These are phyloP conservation scores for Holothuria leucospilota DNA, from an alignment of 53 echinoderm and acorn worm species.

Conservation along the genomic window DNA sequence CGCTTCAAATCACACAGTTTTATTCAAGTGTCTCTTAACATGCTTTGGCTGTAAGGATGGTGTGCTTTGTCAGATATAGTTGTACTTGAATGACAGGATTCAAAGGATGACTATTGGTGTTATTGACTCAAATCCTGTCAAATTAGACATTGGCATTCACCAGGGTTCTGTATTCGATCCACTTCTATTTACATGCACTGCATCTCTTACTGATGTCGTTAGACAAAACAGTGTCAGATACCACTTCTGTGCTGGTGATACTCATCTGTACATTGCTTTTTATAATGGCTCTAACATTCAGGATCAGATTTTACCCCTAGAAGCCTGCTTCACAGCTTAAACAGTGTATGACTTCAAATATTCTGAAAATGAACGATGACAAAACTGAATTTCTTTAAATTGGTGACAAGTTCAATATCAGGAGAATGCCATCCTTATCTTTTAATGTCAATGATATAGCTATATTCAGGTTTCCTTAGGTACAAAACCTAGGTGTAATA, in stretches of 20 bases:
- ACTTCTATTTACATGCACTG: constrained; percentile 42
- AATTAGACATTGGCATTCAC: constrained; percentile 31
- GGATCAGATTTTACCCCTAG: no score
- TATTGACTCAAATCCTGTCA: constrained; percentile 1
- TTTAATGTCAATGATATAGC: background rate
- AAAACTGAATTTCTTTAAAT: no score
- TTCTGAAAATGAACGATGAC: no score
- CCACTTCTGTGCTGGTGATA: background rate
- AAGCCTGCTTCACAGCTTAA: no score
- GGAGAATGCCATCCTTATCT: background rate
- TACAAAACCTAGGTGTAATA: background rate
- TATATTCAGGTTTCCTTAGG: background rate
- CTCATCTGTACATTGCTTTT: constrained; percentile 1
- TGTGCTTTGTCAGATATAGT: constrained; percentile 28
- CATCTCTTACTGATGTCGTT: constrained; percentile 28
- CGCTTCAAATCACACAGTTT: constrained; percentile 42
- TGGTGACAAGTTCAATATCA: background rate
- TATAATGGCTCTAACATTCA: no score
- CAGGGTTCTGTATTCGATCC: constrained; percentile 36
- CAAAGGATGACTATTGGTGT: constrained; percentile 28
- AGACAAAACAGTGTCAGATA: background rate
- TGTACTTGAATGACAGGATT: constrained; percentile 44
- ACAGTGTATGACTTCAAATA: no score
- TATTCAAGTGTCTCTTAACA: constrained; percentile 26
- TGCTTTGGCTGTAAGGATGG: constrained; percentile 23